Percentiles rank a stretch among this genome's conserved stretches.
Conservation (phyloP, 2,113 vertebrate genomes). For the Callipepla californica region DNA sequence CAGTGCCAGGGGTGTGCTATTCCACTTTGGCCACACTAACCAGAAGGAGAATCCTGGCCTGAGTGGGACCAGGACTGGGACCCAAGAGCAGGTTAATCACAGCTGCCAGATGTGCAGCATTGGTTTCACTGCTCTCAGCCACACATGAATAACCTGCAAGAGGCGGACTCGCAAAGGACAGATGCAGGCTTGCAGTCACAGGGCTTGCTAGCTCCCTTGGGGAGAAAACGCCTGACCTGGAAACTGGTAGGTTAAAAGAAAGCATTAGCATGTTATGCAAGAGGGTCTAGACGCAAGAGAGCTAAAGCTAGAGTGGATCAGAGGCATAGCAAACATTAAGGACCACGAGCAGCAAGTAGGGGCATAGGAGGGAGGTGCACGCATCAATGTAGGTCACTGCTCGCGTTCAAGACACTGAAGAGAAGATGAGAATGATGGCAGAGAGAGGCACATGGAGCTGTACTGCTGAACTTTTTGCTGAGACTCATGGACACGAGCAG, state of each 20-base stretch:
- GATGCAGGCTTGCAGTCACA: background rate
- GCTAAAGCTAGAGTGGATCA: background rate
- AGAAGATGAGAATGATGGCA: background rate
- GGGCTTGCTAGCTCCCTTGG: background rate
- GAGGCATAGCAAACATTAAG: background rate
- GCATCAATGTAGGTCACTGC: background rate
- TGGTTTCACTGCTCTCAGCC: background rate
- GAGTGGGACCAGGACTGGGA: background rate
- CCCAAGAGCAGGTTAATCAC: accelerated
- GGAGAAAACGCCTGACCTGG: conserved; percentile 39
- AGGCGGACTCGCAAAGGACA: background rate
- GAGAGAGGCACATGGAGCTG: background rate
- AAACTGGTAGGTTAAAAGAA: conserved; percentile 45
- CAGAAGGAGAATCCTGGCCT: background rate
- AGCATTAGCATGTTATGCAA: conserved; percentile 16
- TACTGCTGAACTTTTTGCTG: accelerated
- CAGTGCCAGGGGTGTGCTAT: background rate
- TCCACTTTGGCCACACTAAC: accelerated
- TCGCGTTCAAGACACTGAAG: background rate
- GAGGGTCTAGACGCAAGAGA: background rate
- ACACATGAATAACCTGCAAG: background rate
- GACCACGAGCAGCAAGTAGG: background rate
- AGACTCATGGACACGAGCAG: accelerated
- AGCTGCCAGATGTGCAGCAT: background rate
- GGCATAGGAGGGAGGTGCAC: background rate